Conservation (phyloP, 2,113 vertebrate species). For the Sakesphorus luctuosus region DNA sequence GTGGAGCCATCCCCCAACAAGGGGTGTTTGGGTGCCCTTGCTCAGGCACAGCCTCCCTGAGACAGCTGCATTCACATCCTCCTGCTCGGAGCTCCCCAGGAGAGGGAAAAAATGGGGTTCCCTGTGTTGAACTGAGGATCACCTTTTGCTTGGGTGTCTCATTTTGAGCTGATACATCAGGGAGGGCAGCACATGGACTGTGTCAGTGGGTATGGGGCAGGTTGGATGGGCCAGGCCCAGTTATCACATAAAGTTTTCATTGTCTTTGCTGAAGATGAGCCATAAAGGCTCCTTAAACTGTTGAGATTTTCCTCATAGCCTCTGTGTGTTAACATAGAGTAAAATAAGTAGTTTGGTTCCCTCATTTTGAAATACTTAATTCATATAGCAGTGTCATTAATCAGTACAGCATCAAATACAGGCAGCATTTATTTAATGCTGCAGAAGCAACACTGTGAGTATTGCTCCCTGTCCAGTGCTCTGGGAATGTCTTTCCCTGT, state of each 20-base stretch:
- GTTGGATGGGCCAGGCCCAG: rapidly evolving
- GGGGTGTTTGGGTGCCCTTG: background rate
- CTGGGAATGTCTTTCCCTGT: background rate
- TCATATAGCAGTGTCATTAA: rapidly evolving
- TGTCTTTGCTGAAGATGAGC: background rate
- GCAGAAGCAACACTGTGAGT: background rate
- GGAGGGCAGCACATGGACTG: rapidly evolving
- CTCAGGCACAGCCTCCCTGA: background rate
- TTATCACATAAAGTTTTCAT: background rate
- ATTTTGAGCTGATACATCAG: rapidly evolving
- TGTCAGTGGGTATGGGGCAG: rapidly evolving
- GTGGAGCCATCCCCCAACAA: background rate
- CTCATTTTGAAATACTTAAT: background rate
- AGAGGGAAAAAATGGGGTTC: rapidly evolving
- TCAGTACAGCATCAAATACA: rapidly evolving
- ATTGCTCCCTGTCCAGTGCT: rapidly evolving
- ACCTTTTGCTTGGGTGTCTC: rapidly evolving
- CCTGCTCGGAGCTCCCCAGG: background rate
- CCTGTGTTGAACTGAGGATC: rapidly evolving
- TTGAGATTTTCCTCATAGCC: background rate
- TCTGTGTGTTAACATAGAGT: rapidly evolving
- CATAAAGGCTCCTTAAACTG: background rate
- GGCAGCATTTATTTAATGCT: rapidly evolving
- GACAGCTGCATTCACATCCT: background rate
- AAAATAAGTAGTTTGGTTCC: background rate